phyloP scores from a whole-genome alignment of 1,140 invertebrate genomes.

The Leucophenga varia region DNA sequence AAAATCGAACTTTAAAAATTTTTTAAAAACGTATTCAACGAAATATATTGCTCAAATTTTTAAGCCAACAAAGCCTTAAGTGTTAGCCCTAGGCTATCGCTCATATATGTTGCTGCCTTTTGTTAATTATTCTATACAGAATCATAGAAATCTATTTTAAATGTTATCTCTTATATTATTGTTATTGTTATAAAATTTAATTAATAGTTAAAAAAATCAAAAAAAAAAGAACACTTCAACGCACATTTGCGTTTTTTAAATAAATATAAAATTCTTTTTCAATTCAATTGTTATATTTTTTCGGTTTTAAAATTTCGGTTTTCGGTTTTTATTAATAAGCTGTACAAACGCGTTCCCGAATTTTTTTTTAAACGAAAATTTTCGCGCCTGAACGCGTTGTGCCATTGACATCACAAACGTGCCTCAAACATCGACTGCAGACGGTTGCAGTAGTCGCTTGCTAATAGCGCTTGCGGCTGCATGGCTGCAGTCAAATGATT shows the following conservation, averaged over 20 bases:
- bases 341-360: constrained; percentile 41
- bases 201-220: no score
- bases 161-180: no score
- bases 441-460: constrained; percentile 4
- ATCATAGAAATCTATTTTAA: no score
- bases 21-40: no score
- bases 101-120: no score
- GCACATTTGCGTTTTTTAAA: not conserved
- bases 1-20: no score
- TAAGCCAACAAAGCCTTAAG: no score
- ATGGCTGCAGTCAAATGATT: constrained; percentile 46
- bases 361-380: not conserved
- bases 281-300: constrained; percentile 26
- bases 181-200: no score
- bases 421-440: constrained; percentile 48
- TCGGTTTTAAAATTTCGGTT: constrained; percentile 16
- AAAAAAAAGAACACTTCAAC: no score
- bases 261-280: constrained; percentile 11
- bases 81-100: no score
- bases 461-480: constrained; percentile 22
- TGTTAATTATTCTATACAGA: no score
- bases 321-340: constrained; percentile 24
- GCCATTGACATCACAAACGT: constrained; percentile 47
- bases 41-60: no score
- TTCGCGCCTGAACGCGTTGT: constrained; percentile 9